A percentile compares a stretch with the other conserved stretches of the same genome.
These are phyloP conservation scores for Mimas tiliae DNA, from an alignment of 2,888 invertebrate species.

Conservation along the genomic window DNA sequence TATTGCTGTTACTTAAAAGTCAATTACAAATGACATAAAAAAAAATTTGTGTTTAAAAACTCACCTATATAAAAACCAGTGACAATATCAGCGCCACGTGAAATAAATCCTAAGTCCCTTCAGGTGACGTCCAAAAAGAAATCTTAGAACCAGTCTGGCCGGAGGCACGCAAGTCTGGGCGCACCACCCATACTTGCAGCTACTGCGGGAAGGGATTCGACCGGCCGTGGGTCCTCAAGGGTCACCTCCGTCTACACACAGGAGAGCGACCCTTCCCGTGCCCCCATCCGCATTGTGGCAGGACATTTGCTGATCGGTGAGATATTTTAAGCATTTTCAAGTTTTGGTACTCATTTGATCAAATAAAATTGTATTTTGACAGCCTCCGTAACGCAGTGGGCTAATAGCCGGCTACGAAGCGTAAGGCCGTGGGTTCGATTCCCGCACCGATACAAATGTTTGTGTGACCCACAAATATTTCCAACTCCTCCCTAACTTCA, in stretches of 20 bases:
- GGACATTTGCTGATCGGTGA: slow-evolving; percentile 88
- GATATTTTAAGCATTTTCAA: slow-evolving; percentile 23
- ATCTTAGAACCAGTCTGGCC: background rate
- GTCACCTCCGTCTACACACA: slow-evolving; percentile 88
- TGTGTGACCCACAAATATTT: too few species aligned
- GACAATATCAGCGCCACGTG: too few species aligned
- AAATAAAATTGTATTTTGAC: too few species aligned
- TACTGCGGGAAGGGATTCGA: slow-evolving; percentile 88
- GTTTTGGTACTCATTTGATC: too few species aligned
- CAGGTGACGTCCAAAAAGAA: background rate
- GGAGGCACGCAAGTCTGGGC: slow-evolving; percentile 32
- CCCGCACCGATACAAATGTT: too few species aligned
- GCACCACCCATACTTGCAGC: slow-evolving; percentile 80
- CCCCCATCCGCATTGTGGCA: slow-evolving; percentile 84
- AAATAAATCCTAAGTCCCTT: background rate
- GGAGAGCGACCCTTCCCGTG: slow-evolving; percentile 89
- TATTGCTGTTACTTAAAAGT: too few species aligned
- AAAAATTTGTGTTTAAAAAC: too few species aligned
- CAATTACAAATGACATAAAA: too few species aligned
- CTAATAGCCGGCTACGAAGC: background rate
- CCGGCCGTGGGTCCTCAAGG: slow-evolving; percentile 88
- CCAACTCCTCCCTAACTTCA: too few species aligned
- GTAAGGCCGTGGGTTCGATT: too few species aligned
- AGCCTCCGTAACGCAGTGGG: too few species aligned
- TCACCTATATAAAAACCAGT: too few species aligned